These are phyloP conservation scores for Drosophila bocqueti DNA, from an alignment of 1,140 invertebrate species.

Conservation along the genomic window DNA sequence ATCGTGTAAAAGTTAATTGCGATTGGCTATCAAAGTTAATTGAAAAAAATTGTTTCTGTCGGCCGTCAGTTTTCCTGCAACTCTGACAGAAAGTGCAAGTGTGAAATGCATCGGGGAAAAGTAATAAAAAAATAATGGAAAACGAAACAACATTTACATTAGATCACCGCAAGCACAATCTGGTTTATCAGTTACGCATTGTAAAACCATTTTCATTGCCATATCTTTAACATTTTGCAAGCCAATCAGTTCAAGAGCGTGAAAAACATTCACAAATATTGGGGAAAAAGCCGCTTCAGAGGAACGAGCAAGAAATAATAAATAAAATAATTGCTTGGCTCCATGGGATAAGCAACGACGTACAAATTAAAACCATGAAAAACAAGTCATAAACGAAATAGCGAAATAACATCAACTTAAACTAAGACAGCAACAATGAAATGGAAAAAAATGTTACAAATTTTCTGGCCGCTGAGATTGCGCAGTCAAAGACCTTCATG, in stretches of 20 bases:
- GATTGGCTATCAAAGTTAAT: conserved; percentile 60
- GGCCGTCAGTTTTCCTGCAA: conserved; percentile 28
- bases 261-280: conserved; percentile 48
- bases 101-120: conserved; percentile 22
- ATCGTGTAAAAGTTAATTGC: conserved; percentile 78
- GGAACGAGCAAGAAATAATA: conserved; percentile 34
- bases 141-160: conserved; percentile 24
- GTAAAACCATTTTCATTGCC: conserved; percentile 68
- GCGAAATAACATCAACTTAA: conserved; percentile 48
- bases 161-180: conserved; percentile 8
- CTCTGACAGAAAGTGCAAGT: conserved; percentile 62
- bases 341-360: conserved; percentile 61
- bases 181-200: conserved; percentile 23
- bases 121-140: conserved; percentile 15
- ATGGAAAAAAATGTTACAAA: conserved; percentile 69
- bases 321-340: conserved; percentile 65
- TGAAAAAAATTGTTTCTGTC: conserved; percentile 63
- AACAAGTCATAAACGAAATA: conserved; percentile 70
- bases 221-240: conserved; percentile 59
- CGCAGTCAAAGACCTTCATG: conserved; percentile 83
- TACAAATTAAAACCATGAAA: conserved; percentile 81
- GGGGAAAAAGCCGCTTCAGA: conserved; percentile 31
- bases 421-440: conserved; percentile 51
- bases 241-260: conserved; percentile 79
- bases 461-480: conserved; percentile 69